Evolutionary conservation across 2,888 invertebrate genomes (phyloP).

Genomic region (Lasius platythorax): DNA sequence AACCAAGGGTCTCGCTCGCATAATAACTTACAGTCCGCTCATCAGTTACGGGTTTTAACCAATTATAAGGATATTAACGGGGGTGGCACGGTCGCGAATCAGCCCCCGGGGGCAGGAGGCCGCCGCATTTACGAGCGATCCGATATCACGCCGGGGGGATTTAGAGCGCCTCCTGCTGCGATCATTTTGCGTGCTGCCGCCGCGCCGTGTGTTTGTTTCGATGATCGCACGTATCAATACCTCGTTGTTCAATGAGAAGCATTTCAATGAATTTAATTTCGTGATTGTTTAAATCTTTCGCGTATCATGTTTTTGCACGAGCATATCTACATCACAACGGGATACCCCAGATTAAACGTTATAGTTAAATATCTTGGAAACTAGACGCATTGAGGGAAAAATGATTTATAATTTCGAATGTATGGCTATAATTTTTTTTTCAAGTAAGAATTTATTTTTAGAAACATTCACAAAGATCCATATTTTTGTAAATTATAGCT

Average conservation of each 20-base stretch:
- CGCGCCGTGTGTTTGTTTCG: conserved; percentile 52
- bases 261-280: conserved; percentile 21
- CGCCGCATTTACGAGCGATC: conserved; percentile 55
- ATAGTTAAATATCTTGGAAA: not conserved
- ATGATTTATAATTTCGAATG: not conserved
- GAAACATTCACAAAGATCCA: not conserved
- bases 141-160: conserved; percentile 62
- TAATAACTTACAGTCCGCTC: conserved; percentile 84
- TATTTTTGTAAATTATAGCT: not conserved
- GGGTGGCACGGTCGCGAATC: conserved; percentile 58
- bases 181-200: conserved; percentile 31
- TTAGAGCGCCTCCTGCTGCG: conserved; percentile 59
- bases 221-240: conserved; percentile 29
- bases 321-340: not conserved
- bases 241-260: not conserved
- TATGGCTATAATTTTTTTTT: not conserved
- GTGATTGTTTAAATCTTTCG: conserved; percentile 2
- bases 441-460: not conserved
- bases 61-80: conserved; percentile 83
- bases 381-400: not conserved
- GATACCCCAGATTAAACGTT: not conserved
- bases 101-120: conserved; percentile 57
- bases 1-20: conserved; percentile 80
- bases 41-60: conserved; percentile 86
- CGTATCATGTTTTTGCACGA: not conserved